Percentiles rank a stretch among this genome's conserved stretches.
Evolutionary conservation across 2,888 invertebrate species (phyloP).

Genomic region (Ferrisia virgata): DNA sequence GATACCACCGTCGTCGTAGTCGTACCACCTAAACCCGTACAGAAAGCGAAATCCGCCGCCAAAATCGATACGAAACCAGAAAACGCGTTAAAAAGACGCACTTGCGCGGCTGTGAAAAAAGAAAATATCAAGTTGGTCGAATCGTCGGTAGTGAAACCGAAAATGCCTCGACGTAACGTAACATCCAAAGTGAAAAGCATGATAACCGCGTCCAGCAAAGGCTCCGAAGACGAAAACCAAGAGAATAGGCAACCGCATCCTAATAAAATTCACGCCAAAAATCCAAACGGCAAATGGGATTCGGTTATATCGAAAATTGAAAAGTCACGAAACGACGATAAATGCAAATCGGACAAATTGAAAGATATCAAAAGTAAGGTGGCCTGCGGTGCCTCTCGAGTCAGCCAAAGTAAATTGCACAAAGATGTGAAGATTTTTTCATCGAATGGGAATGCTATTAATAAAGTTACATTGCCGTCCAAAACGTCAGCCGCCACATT

Average conservation of each 20-base stretch:
- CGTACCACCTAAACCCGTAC: not conserved
- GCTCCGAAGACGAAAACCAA: constrained; percentile 42
- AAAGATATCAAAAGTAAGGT: constrained; percentile 88
- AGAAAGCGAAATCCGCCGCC: not conserved
- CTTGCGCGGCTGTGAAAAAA: not conserved
- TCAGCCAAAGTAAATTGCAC: constrained; percentile 29
- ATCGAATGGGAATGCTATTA: constrained; percentile 40
- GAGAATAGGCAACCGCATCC: constrained; percentile 21
- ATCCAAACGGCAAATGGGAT: constrained; percentile 69
- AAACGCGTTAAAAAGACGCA: constrained; percentile 14
- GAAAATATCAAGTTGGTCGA: constrained; percentile 11
- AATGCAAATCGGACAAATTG: constrained; percentile 65
- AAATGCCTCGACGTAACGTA: constrained; percentile 75
- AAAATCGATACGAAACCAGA: not conserved
- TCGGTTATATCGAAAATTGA: constrained; percentile 79
- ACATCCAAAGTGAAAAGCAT: constrained; percentile 73
- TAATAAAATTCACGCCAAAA: constrained; percentile 54
- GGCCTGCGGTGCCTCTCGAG: constrained; percentile 52
- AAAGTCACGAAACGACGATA: constrained; percentile 64
- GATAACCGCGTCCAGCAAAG: constrained; percentile 53
- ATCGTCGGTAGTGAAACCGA: constrained; percentile 58
- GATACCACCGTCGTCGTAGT: not conserved
- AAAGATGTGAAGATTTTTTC: constrained; percentile 40
- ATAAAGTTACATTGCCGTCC: constrained; percentile 20
- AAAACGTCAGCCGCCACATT: constrained; percentile 26